Evolutionary conservation across 2,113 vertebrate genomes (phyloP), one percentile per base, ranked within the genome.

Genomic region (Arothron firmamentum): DNA sequence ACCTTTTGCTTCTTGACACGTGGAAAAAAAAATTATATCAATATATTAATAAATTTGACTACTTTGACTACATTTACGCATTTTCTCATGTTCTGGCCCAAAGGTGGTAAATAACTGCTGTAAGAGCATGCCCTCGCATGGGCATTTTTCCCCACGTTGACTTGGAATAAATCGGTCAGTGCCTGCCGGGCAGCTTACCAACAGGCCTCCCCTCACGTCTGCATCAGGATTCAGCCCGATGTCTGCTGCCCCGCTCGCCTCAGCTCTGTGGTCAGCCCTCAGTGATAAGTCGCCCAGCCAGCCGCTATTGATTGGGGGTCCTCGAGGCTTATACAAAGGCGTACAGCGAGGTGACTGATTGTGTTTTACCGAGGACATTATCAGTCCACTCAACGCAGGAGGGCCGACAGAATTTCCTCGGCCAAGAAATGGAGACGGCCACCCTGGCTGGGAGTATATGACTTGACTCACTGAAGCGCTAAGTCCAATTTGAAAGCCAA

Each of bases 301-400:
- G 85, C 78, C 79, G 21, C 79, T 91, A 91, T 91, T 88, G 90
- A 90, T 90, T 87, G 83, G 80, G 75, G 86, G 79, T 90, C 82
- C 83, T 85, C 52, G 57, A 87, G 87, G 84, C 88, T 90, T 89
- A 89, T 65, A 87, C 86, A 87, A 88, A 87, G 86, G 82, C 84
- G 70, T 85, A 88, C 76, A 77, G 73, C 83, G 78, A 86, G 76
- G 79, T 89, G 88, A 90, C 80, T 90, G 88, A 91, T 90, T 89
- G 90, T 90, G 88, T 91, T 91, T 90, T 90, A 91, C 88, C 88
- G 86, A 88, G 87, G 87, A 89, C 85, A 90, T 91, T 90, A 90
- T 91, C 85, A 90, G 87, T 91, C 89, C 80, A 49, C 83, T 87
- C 83, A 79, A 81, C 58, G 76, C 85, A 65, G 84, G 82, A 85